Evolutionary conservation across 64 coral and sea anemone genomes (phyloP).

Genomic region (Porites lutea): DNA sequence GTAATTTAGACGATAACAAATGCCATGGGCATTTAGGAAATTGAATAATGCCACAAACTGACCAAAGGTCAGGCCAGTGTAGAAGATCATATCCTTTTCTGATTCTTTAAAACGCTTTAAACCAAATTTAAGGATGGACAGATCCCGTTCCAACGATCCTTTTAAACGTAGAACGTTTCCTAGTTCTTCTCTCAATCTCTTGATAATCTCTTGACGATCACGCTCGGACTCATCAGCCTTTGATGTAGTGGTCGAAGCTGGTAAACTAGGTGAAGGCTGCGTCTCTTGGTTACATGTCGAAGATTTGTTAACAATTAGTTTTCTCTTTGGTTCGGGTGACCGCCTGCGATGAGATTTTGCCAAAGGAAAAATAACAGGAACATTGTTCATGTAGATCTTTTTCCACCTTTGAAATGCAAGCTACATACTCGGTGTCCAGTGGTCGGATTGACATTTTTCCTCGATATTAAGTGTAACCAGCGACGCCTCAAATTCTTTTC

Average conservation of each 20-base stretch:
- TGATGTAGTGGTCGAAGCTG: no score
- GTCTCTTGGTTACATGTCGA: not conserved
- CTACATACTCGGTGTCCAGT: conserved; percentile 38
- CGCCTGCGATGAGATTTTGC: not conserved
- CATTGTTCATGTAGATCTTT: conserved; percentile 51
- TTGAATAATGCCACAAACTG: conserved; percentile 64
- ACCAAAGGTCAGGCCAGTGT: conserved; percentile 58
- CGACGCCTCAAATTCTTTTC: not conserved
- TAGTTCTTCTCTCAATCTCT: no score
- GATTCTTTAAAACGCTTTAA: conserved; percentile 41
- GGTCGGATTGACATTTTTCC: not conserved
- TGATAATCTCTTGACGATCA: no score
- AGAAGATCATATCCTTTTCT: conserved; percentile 53
- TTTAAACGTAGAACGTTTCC: not conserved
- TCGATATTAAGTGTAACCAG: not conserved
- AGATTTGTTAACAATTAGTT: no score
- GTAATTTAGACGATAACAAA: conserved; percentile 60
- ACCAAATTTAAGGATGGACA: conserved; percentile 42
- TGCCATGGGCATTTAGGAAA: conserved; percentile 47
- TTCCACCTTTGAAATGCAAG: conserved; percentile 51
- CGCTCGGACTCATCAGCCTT: no score
- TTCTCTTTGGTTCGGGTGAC: not conserved
- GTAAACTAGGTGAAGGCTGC: not conserved
- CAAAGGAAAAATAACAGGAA: conserved; percentile 48
- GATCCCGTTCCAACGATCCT: conserved; percentile 34